Evolutionary conservation across 2,797 vertebrate species (phyloP).

Genomic region (Tympanoctomys barrerae): DNA sequence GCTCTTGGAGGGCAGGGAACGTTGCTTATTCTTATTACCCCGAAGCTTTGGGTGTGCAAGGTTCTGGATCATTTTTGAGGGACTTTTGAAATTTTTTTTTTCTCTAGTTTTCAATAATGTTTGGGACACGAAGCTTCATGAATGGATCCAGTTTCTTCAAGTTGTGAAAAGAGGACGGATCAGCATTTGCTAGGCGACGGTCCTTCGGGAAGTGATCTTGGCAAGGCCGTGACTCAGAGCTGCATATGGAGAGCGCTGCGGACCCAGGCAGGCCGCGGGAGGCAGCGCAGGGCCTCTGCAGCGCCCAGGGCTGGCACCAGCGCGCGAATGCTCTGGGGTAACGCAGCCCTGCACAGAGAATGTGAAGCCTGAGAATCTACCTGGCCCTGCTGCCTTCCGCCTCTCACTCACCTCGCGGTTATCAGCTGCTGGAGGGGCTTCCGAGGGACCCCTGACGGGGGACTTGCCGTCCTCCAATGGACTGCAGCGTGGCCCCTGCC

Average conservation of each 20-base stretch:
- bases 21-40: neutral
- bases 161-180: neutral
- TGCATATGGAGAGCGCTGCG: neutral
- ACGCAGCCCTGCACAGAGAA: too few species aligned
- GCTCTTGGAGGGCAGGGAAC: neutral
- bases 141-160: neutral
- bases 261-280: too few species aligned
- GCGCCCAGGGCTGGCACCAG: neutral
- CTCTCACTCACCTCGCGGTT: neutral
- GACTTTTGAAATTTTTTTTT: constrained; percentile 2
- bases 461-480: neutral
- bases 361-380: neutral
- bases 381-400: neutral
- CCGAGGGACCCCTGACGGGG: neutral
- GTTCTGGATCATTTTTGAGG: neutral
- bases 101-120: neutral
- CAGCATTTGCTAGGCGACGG: neutral
- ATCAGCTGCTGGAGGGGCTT: neutral
- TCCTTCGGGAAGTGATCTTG: neutral
- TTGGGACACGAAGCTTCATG: neutral
- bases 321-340: neutral
- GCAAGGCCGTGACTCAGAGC: neutral
- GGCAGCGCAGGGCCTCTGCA: neutral
- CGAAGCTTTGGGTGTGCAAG: neutral
- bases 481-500: too few species aligned